Evolutionary conservation across 2,797 vertebrate species (phyloP), one percentile per base, ranked within the genome.

Genomic region (Craterocephalus amniculus): DNA sequence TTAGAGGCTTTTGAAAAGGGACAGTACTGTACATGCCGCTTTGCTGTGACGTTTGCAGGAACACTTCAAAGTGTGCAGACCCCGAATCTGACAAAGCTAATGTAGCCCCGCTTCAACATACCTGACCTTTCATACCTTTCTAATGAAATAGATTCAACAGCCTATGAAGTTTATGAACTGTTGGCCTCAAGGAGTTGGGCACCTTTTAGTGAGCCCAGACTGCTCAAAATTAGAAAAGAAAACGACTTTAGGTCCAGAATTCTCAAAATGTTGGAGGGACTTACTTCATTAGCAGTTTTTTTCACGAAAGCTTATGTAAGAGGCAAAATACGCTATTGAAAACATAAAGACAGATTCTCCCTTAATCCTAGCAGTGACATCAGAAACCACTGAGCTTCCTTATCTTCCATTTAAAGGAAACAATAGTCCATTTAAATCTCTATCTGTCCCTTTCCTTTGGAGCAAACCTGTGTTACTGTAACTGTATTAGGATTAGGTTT

Each of bases 351-450:
- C 13, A 52, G 22, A 26, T 26, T 52, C 49, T 52, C 22, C 48
- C n/a, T 24, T 51, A 3, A 22, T 22, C 7, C 49, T 52, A 27
- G 13, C 51, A 27, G 10, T 27, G 51, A 54, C 51, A 54, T 27
- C 51, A 54, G 36, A 70, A 67, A 57, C 18, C 6, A n/a, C 13
- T 1, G 14, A 38, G 38, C 56, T 49, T 67, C 40, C 35, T 61
- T 34, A 27, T 60, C 27, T 66, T 45, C 14, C 31, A 35, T 57
- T 64, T 60, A 61, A n/a, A 59, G 22, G 55, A 40, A 60, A 58
- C 2, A 65, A 45, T 27, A n/a, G 34, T 61, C 49, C 59, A 55
- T 62, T 70, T 24, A 57, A 73, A 76, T 22, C 67, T 49, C 26
- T 58, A 16, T 38, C 22, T 2, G 6, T 38, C 34, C 8, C 48